Evolutionary conservation across 2,888 invertebrate genomes (phyloP).

Genomic region (Siphlonurus alternatus): DNA sequence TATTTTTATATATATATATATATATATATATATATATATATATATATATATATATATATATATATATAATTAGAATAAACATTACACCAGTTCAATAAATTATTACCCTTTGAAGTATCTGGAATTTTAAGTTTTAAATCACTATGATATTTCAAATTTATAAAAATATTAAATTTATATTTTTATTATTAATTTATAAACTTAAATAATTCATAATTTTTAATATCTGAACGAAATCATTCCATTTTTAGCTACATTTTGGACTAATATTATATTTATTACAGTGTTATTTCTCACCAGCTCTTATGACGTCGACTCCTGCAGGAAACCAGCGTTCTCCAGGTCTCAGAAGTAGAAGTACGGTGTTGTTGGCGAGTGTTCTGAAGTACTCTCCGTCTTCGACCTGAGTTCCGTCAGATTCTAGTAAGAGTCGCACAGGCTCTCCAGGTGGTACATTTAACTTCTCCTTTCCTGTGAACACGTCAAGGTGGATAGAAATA

Average conservation of each 20-base stretch:
- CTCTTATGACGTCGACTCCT: slow-evolving; percentile 85
- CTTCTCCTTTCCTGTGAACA: slow-evolving; percentile 63
- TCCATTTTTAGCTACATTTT: too few relatives aligned
- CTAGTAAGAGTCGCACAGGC: slow-evolving; percentile 77
- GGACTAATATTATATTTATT: too few relatives aligned
- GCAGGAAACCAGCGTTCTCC: slow-evolving; percentile 89
- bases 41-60: too few relatives aligned
- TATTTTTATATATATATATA: not conserved
- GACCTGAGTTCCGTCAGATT: slow-evolving; percentile 91
- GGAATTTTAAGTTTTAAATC: too few relatives aligned
- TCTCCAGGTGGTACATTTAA: slow-evolving; percentile 72
- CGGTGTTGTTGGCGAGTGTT: slow-evolving; percentile 80
- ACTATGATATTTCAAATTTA: too few relatives aligned
- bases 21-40: not conserved
- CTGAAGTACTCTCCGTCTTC: slow-evolving; percentile 95
- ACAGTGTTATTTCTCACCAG: slow-evolving; percentile 69
- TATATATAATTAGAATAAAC: too few relatives aligned
- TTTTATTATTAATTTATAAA: too few relatives aligned
- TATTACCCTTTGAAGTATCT: too few relatives aligned
- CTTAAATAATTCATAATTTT: too few relatives aligned
- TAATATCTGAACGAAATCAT: too few relatives aligned
- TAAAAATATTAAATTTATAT: too few relatives aligned
- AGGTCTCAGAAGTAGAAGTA: slow-evolving; percentile 69
- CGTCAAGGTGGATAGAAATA: not conserved
- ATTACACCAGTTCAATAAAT: too few relatives aligned